Evolutionary conservation across 2,888 invertebrate species (phyloP), one percentile per base, ranked within the genome.

Genomic region (Agelastica alni): DNA sequence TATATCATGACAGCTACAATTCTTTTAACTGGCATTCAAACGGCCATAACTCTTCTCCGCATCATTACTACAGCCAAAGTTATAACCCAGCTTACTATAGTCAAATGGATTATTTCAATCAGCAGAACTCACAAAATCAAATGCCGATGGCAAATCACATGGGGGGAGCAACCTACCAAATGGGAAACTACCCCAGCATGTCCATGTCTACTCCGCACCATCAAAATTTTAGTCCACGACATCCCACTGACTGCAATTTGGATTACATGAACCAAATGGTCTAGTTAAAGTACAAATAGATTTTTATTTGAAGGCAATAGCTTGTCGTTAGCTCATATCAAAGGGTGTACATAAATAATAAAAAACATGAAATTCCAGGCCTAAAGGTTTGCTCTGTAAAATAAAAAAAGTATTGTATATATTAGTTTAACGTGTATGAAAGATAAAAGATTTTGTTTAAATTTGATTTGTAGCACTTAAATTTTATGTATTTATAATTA

Each of bases 71-170:
- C 56, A 62, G 69, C 4, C 74, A 73, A 44, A 73, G 71, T 42
- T 75, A 73, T 51, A 68, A 67, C 3, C 65, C 71, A 1, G 63
- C 69, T 12, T 73, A 74, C 51, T 73, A 73, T 61, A 66, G 67
- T 17, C 75, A 73, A 45, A 71, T 72, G 72, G 75, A 76, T 20
- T 74, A 73, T 52, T 72, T 74, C 59, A 70, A 71, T 47, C 69
- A 72, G 31, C 72, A 70, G 59, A 51, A 59, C 31, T 6, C 45
- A 5, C 59, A 55, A 51, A 72, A 71, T 44, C 73, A 75, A 49
- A 70, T 74, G 69, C 73, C 69, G 52, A 70, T 72, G 67, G 61
- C 64, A 12, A 72, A 73, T 52, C 71, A 73, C 53, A 69, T 72
- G 68, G 65, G 66, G 3, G 66, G 70, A 7, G n/a, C n/a, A n/a